phyloP scores from a whole-genome alignment of 2,888 invertebrate genomes.

The Liopterus haemorrhoidalis region DNA sequence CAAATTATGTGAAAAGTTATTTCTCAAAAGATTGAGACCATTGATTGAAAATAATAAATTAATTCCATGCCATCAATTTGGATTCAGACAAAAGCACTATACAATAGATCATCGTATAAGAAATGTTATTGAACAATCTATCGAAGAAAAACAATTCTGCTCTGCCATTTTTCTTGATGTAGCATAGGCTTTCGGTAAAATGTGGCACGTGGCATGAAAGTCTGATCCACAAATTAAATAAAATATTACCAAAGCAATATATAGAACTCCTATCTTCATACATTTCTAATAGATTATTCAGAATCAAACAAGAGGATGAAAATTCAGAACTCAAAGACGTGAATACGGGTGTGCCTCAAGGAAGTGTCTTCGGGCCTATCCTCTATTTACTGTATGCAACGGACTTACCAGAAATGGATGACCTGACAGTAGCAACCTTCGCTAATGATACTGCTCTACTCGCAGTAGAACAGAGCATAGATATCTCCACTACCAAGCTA shows the following conservation, averaged over 20 bases:
- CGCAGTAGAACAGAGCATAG: neutral
- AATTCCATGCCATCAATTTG: neutral
- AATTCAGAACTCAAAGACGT: constrained; percentile 2
- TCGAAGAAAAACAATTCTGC: constrained; percentile 23
- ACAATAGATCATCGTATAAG: constrained; percentile 28
- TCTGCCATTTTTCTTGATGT: constrained; percentile 24
- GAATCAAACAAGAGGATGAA: constrained; percentile 4
- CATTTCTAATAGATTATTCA: neutral
- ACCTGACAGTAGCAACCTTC: neutral
- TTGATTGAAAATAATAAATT: constrained; percentile 1
- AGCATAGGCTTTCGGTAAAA: no score
- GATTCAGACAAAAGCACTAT: constrained; percentile 16
- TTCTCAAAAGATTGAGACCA: neutral
- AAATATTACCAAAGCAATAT: neutral
- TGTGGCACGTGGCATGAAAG: constrained; percentile 1
- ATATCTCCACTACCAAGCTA: neutral
- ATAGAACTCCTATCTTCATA: neutral
- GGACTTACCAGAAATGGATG: no score
- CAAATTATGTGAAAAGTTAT: neutral
- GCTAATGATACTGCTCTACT: neutral
- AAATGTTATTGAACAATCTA: constrained; percentile 17
- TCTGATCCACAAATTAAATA: neutral
- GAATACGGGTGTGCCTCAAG: no score
- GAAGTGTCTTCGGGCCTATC: no score
- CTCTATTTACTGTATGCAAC: no score